These are phyloP conservation scores for Stomatorhinus walkeri DNA, from an alignment of 2,797 vertebrate species.

Conservation along the genomic window DNA sequence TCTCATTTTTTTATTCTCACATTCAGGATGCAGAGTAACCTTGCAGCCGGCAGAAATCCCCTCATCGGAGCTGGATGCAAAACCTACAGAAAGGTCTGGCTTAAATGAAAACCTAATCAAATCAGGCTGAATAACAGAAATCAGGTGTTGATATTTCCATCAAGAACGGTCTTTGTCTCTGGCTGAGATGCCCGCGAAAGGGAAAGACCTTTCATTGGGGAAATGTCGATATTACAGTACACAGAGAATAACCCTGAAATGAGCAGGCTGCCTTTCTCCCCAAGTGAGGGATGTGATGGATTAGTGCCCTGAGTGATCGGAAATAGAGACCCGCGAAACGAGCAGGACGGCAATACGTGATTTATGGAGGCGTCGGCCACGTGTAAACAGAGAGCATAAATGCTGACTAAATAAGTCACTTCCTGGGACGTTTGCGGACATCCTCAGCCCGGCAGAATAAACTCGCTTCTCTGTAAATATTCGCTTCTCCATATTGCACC, in stretches of 20 bases:
- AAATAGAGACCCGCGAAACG: neutral
- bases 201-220: neutral
- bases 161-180: neutral
- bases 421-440: neutral
- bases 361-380: neutral
- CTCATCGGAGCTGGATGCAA: neutral
- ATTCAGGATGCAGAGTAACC: neutral
- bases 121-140: neutral
- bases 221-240: conserved; percentile 1
- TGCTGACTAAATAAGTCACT: neutral
- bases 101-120: neutral
- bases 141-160: neutral
- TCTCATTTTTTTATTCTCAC: neutral
- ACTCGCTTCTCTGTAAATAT: neutral
- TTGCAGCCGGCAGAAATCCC: neutral
- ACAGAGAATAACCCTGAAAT: neutral
- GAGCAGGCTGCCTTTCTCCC: neutral
- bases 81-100: neutral
- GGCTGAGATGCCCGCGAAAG: neutral
- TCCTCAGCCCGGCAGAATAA: neutral
- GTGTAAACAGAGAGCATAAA: neutral
- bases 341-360: neutral
- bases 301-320: neutral
- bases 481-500: neutral
- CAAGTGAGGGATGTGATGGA: neutral